Evolutionary conservation across 2,888 invertebrate genomes (phyloP).

Genomic region (Lithophane semibrunnea): DNA sequence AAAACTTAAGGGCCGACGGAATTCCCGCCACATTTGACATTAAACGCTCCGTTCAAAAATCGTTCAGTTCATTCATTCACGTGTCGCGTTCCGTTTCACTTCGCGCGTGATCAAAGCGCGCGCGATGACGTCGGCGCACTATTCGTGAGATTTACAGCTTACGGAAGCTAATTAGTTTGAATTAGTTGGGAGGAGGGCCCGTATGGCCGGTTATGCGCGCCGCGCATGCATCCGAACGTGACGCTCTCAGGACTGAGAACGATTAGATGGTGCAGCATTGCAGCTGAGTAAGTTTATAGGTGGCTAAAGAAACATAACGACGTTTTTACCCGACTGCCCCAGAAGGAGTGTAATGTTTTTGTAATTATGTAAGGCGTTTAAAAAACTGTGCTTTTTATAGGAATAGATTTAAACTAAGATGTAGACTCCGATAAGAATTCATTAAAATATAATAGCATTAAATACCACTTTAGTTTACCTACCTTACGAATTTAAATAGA

Average conservation of each 20-base stretch:
- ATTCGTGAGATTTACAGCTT: conserved; percentile 86
- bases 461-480: neutral
- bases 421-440: neutral
- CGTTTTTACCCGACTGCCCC: no score
- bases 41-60: conserved; percentile 85
- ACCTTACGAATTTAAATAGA: neutral
- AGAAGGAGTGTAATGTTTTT: neutral
- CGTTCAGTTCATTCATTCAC: conserved; percentile 77
- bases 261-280: conserved; percentile 64
- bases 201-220: conserved; percentile 78
- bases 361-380: neutral
- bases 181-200: conserved; percentile 77
- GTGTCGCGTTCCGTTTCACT: conserved; percentile 84
- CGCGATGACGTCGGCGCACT: conserved; percentile 82
- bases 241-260: conserved; percentile 73
- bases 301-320: neutral
- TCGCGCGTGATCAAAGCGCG: conserved; percentile 85
- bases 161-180: conserved; percentile 87
- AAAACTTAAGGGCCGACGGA: conserved; percentile 70
- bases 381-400: neutral
- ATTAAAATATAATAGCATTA: neutral
- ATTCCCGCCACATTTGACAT: conserved; percentile 85
- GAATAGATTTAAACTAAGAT: neutral
- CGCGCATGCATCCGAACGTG: conserved; percentile 79
- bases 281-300: neutral